Percentiles rank a stretch among this genome's conserved stretches.
Conservation (phyloP, 2,113 vertebrate species). For the Uria aalge region DNA sequence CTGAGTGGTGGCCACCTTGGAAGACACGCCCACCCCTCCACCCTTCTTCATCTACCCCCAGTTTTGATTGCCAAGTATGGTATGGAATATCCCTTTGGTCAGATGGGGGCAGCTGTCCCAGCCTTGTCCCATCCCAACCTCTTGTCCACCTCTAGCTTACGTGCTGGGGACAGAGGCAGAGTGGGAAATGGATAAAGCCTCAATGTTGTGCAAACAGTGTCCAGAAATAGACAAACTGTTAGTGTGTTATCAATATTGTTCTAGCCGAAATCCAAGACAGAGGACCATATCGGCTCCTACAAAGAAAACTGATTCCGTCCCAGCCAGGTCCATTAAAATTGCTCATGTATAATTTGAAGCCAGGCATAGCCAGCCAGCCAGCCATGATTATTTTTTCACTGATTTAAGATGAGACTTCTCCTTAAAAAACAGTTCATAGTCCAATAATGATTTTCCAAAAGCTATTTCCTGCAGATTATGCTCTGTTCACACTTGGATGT, state of each 20-base stretch:
- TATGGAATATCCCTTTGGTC: not conserved
- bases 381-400: not conserved
- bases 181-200: not conserved
- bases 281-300: not conserved
- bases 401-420: not conserved
- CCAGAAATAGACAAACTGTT: not conserved
- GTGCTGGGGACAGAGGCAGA: rapidly evolving
- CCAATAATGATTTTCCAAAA: not conserved
- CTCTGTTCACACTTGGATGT: not conserved
- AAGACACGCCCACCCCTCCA: not conserved
- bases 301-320: not conserved
- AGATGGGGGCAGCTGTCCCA: not conserved
- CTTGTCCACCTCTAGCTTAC: not conserved
- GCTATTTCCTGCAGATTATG: not conserved
- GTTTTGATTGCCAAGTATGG: not conserved
- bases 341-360: not conserved
- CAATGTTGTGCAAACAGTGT: not conserved
- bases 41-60: not conserved
- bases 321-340: not conserved
- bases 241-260: not conserved
- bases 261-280: not conserved
- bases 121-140: not conserved
- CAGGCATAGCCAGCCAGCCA: not conserved
- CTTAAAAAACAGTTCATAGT: not conserved
- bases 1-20: not conserved